phyloP scores from a whole-genome alignment of 2,888 invertebrate species.

The Pemphredon lugubris region DNA sequence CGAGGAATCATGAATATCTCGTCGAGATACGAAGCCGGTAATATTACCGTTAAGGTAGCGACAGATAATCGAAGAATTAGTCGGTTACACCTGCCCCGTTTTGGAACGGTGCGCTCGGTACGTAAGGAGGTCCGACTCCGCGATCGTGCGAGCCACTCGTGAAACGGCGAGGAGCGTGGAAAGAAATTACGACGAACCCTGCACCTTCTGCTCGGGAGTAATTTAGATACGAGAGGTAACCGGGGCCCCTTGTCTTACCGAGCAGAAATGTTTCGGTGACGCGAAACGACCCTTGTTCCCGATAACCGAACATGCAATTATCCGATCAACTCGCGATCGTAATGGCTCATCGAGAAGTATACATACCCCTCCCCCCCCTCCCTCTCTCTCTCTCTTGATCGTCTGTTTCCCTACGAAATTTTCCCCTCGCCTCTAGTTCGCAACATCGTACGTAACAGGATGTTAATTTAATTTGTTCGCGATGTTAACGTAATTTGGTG shows the following conservation, averaged over 20 bases:
- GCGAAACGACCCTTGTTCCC: constrained; percentile 47
- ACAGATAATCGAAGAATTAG: constrained; percentile 66
- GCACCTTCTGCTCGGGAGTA: constrained; percentile 31
- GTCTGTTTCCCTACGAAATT: neutral
- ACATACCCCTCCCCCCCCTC: neutral
- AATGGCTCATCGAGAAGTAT: neutral
- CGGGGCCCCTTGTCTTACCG: neutral
- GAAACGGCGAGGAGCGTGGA: constrained; percentile 4
- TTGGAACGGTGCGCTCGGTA: neutral
- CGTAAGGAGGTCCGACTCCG: neutral
- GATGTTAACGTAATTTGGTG: no score
- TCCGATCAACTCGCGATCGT: constrained; percentile 32
- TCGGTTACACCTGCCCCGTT: constrained; percentile 58
- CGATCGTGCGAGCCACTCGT: neutral
- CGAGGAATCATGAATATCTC: constrained; percentile 46
- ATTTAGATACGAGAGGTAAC: constrained; percentile 55
- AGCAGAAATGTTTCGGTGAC: constrained; percentile 5
- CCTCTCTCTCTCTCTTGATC: no score
- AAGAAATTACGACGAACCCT: constrained; percentile 34
- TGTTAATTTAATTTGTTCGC: no score
- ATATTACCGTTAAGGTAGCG: constrained; percentile 34
- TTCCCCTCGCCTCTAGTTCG: neutral
- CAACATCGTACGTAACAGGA: neutral
- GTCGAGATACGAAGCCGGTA: constrained; percentile 29
- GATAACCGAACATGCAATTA: constrained; percentile 67